Conservation (phyloP, 2,888 invertebrate species). For the Tryphoninae sp. region DNA sequence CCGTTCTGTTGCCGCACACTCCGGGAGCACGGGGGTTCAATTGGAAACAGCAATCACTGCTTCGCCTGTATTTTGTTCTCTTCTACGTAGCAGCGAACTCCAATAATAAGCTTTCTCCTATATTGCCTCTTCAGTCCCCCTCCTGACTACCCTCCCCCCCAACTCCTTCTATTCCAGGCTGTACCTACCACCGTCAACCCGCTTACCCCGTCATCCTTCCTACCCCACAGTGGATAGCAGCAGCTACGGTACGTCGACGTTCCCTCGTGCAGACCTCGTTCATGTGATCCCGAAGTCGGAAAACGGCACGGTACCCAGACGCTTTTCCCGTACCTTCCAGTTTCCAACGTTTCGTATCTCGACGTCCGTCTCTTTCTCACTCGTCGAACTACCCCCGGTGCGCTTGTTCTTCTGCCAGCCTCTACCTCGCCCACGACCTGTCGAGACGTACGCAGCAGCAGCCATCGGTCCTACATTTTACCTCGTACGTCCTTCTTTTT, state of each 20-base stretch:
- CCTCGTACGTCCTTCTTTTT: conserved; percentile 8
- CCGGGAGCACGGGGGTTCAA: conserved; percentile 77
- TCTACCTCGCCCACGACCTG: conserved; percentile 28
- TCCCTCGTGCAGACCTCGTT: conserved; percentile 64
- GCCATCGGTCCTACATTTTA: neutral
- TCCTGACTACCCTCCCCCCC: conserved; percentile 50
- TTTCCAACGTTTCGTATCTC: conserved; percentile 75
- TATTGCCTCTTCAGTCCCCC: conserved; percentile 80
- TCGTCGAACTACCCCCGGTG: conserved; percentile 69
- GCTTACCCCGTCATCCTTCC: conserved; percentile 37
- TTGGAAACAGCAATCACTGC: conserved; percentile 82
- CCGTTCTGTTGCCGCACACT: conserved; percentile 73
- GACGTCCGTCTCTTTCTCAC: conserved; percentile 65
- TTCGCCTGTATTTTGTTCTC: conserved; percentile 81
- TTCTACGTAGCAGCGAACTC: conserved; percentile 78
- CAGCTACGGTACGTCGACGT: conserved; percentile 64
- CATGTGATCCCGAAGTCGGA: conserved; percentile 59
- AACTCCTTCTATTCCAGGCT: conserved; percentile 43
- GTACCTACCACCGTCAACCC: conserved; percentile 54
- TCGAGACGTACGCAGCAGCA: conserved; percentile 11
- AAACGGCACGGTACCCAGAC: conserved; percentile 40
- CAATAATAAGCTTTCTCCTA: conserved; percentile 82
- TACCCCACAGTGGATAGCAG: conserved; percentile 20
- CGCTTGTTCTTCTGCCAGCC: conserved; percentile 61
- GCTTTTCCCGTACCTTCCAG: conserved; percentile 72